Conservation (phyloP, 2,797 vertebrate genomes). For the Leptodactylus fallax region DNA sequence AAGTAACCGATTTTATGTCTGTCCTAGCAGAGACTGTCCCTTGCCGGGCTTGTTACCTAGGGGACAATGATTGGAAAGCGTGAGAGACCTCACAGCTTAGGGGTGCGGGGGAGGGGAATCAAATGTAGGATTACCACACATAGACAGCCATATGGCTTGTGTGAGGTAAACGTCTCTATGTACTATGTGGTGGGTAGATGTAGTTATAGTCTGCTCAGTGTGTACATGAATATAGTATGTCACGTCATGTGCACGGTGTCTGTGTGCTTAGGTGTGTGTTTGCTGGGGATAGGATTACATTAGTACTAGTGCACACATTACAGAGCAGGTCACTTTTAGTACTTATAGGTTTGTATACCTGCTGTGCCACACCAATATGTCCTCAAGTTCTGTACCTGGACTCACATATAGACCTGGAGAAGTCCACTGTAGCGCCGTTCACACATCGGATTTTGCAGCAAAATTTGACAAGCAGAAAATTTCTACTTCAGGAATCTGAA, state of each 20-base stretch:
- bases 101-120: slow-evolving; percentile 17
- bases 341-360: background rate
- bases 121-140: slow-evolving; percentile 17
- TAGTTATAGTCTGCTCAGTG: background rate
- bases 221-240: background rate
- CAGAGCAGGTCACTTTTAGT: background rate
- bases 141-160: background rate
- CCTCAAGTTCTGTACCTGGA: background rate
- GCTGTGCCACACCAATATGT: too few relatives aligned
- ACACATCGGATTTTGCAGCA: too few relatives aligned
- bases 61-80: background rate
- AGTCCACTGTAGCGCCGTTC: background rate
- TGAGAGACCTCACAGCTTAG: background rate
- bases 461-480: too few relatives aligned
- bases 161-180: slow-evolving; percentile 1
- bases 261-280: too few relatives aligned
- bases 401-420: background rate
- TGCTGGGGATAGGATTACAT: background rate
- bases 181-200: background rate
- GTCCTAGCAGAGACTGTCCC: background rate
- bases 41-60: background rate
- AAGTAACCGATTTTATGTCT: slow-evolving; percentile 58
- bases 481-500: too few relatives aligned
- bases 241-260: background rate
- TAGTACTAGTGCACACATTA: background rate